Conservation (phyloP, 2,113 vertebrate genomes). For the Pyxicephalus adspersus region DNA sequence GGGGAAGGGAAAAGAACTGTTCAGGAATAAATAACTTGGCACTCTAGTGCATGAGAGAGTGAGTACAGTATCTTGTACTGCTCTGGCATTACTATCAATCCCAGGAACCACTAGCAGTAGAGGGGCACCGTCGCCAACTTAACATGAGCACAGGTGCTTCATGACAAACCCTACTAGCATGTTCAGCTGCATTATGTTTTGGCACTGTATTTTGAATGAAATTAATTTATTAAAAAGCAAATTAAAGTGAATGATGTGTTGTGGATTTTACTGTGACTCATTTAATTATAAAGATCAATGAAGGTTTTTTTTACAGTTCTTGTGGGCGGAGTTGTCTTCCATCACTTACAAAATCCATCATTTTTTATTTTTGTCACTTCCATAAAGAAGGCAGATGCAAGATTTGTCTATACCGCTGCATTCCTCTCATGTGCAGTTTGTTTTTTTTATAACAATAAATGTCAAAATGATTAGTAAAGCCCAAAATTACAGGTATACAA, state of each 20-base stretch:
- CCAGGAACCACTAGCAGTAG: constrained; percentile 90
- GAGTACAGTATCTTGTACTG: constrained; percentile 76
- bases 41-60: constrained; percentile 76
- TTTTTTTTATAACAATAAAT: too few species aligned
- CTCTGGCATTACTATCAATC: constrained; percentile 76
- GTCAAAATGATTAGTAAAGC: too few species aligned
- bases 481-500: too few species aligned
- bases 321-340: too few species aligned
- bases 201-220: constrained; percentile 99
- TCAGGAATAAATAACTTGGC: constrained; percentile 79
- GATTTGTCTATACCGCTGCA: too few species aligned
- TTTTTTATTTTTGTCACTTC: too few species aligned
- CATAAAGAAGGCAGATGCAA: too few species aligned
- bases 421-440: too few species aligned
- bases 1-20: constrained; percentile 69
- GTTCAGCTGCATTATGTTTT: constrained; percentile 97
- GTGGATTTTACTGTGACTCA: background rate
- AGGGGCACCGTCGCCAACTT: constrained; percentile 71
- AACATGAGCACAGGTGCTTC: constrained; percentile 93
- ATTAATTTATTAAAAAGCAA: constrained; percentile 99
- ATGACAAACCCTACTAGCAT: constrained; percentile 90
- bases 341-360: too few species aligned
- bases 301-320: too few species aligned
- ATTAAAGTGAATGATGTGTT: constrained; percentile 25
- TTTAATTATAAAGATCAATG: too few species aligned